phyloP scores from a whole-genome alignment of 1,140 invertebrate species.

The Bradynema listronoti region DNA sequence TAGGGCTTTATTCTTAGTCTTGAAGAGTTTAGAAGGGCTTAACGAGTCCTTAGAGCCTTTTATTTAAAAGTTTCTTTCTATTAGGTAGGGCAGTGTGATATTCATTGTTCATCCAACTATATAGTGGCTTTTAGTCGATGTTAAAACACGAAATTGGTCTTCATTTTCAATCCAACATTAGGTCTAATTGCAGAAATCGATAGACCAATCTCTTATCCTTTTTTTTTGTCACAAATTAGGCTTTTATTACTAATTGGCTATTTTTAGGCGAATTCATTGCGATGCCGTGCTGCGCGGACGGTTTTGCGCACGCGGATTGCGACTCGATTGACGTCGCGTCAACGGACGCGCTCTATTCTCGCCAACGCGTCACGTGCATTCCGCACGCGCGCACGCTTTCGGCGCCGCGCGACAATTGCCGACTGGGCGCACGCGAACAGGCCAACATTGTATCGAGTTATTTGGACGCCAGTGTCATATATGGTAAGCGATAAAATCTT shows the following conservation, averaged over 20 bases:
- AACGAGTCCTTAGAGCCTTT: no score
- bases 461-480: slow-evolving; percentile 76
- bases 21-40: no score
- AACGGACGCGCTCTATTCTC: slow-evolving; percentile 38
- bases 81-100: no score
- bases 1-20: no score
- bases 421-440: slow-evolving; percentile 74
- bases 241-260: no score
- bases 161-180: no score
- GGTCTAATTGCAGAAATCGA: no score
- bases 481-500: slow-evolving; percentile 62
- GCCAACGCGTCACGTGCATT: slow-evolving; percentile 35
- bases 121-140: no score
- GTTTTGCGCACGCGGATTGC: slow-evolving; percentile 52
- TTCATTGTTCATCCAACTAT: no score
- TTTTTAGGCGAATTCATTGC: slow-evolving; percentile 29
- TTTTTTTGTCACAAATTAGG: no score
- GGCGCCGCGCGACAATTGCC: slow-evolving; percentile 44
- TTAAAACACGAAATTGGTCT: not conserved
- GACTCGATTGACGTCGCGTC: slow-evolving; percentile 43
- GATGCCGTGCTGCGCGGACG: slow-evolving; percentile 45
- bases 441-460: slow-evolving; percentile 85
- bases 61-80: no score
- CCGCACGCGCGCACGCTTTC: slow-evolving; percentile 47
- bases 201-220: no score